phyloP scores from a whole-genome alignment of 2,888 invertebrate genomes.

The Cephus rjabovi region DNA sequence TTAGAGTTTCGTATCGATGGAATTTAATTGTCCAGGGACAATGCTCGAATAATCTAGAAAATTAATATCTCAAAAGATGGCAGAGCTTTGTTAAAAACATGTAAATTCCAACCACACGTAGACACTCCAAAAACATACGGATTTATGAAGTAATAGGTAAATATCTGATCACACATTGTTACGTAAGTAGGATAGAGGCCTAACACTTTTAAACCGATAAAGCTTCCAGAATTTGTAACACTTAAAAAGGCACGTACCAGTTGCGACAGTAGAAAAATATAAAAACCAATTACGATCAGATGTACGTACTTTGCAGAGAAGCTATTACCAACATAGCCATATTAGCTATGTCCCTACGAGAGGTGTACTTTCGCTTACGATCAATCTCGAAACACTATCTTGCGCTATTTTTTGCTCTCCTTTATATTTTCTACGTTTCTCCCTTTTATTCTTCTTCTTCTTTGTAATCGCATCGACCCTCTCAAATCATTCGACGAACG shows the following conservation, averaged over 20 bases:
- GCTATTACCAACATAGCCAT: constrained; percentile 35
- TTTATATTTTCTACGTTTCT: constrained; percentile 19
- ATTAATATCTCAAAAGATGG: background rate
- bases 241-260: constrained; percentile 53
- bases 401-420: constrained; percentile 11
- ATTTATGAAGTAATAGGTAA: background rate
- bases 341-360: constrained; percentile 21
- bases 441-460: background rate
- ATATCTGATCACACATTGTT: background rate
- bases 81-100: background rate
- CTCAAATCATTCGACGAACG: background rate
- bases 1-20: background rate
- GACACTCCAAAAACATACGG: background rate
- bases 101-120: background rate
- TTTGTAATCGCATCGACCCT: background rate
- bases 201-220: background rate
- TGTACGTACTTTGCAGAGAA: constrained; percentile 27
- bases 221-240: constrained; percentile 23
- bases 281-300: constrained; percentile 32
- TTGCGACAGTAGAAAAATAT: constrained; percentile 53
- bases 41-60: background rate
- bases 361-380: constrained; percentile 3
- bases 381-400: background rate
- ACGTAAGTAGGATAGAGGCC: background rate
- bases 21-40: background rate